phyloP scores from a whole-genome alignment of 2,888 invertebrate genomes.

The Salticus scenicus region DNA sequence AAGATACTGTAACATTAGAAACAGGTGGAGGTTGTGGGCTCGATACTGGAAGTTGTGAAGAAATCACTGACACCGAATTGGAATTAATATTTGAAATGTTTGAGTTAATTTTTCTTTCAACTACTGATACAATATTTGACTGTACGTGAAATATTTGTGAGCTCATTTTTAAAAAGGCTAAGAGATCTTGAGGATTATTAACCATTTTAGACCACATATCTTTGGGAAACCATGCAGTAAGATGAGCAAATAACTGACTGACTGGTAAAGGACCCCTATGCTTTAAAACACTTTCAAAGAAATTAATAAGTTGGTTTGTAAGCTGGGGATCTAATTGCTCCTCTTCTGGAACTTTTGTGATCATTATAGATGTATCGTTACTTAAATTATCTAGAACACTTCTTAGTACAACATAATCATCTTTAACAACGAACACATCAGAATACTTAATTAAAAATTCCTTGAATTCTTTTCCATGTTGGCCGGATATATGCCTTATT shows the following conservation, averaged over 20 bases:
- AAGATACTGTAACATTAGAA: conserved; percentile 26
- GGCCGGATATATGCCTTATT: conserved; percentile 95
- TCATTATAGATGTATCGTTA: conserved; percentile 70
- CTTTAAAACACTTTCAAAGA: conserved; percentile 71
- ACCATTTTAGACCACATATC: conserved; percentile 90
- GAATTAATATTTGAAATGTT: background rate
- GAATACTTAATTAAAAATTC: conserved; percentile 91
- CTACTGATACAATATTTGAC: conserved; percentile 89
- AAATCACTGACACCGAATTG: background rate
- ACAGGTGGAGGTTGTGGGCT: conserved; percentile 24
- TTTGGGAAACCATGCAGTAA: conserved; percentile 85
- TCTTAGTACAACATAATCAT: conserved; percentile 87
- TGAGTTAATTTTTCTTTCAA: conserved; percentile 75
- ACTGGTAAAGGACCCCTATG: conserved; percentile 83
- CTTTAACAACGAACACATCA: conserved; percentile 87
- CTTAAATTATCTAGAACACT: conserved; percentile 73
- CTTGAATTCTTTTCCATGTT: conserved; percentile 94
- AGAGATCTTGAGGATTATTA: conserved; percentile 91
- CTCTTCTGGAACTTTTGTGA: conserved; percentile 72
- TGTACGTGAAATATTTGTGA: conserved; percentile 96
- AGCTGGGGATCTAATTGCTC: conserved; percentile 72
- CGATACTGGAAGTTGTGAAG: conserved; percentile 12
- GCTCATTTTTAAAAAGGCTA: conserved; percentile 92
- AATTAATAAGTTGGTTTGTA: conserved; percentile 72
- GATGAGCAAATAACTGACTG: conserved; percentile 87